phyloP scores from a whole-genome alignment of 2,113 vertebrate genomes.

The Entosphenus tridentatus region DNA sequence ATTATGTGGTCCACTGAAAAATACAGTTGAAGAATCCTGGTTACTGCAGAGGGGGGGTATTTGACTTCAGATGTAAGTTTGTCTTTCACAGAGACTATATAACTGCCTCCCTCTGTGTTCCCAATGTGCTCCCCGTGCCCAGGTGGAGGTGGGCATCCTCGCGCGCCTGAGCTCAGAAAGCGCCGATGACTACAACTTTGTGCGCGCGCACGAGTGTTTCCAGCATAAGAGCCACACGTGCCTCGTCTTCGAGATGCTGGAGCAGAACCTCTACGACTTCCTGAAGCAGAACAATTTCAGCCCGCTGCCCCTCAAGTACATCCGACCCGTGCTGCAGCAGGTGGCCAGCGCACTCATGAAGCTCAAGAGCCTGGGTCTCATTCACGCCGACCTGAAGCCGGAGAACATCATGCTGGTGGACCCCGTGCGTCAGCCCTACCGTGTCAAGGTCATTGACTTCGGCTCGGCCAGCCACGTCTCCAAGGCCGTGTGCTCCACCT shows the following conservation, averaged over 20 bases:
- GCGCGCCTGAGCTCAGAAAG: constrained; percentile 84
- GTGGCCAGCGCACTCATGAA: constrained; percentile 89
- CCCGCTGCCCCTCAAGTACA: constrained; percentile 75
- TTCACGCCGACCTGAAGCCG: constrained; percentile 84
- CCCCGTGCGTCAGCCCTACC: constrained; percentile 66
- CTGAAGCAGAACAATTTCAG: constrained; percentile 98
- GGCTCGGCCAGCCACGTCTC: constrained; percentile 91
- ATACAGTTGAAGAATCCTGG: too few species aligned
- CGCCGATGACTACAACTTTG: constrained; percentile 86
- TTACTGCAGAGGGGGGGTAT: too few species aligned
- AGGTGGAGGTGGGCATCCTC: constrained; percentile 88
- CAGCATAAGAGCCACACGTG: constrained; percentile 99
- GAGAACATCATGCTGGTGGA: constrained; percentile 98
- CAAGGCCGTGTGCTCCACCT: constrained; percentile 87
- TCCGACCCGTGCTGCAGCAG: constrained; percentile 82
- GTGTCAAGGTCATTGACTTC: constrained; percentile 93
- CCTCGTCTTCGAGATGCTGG: constrained; percentile 97
- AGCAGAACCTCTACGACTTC: constrained; percentile 96
- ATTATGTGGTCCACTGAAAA: too few species aligned
- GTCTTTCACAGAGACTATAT: too few species aligned
- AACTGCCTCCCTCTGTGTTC: too few species aligned
- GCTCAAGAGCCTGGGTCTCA: constrained; percentile 75
- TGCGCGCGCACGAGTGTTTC: constrained; percentile 93
- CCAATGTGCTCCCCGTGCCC: too few species aligned
- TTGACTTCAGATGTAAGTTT: too few species aligned